These are phyloP conservation scores for Tupiocoris notatus DNA, from an alignment of 2,888 invertebrate species.

Conservation along the genomic window DNA sequence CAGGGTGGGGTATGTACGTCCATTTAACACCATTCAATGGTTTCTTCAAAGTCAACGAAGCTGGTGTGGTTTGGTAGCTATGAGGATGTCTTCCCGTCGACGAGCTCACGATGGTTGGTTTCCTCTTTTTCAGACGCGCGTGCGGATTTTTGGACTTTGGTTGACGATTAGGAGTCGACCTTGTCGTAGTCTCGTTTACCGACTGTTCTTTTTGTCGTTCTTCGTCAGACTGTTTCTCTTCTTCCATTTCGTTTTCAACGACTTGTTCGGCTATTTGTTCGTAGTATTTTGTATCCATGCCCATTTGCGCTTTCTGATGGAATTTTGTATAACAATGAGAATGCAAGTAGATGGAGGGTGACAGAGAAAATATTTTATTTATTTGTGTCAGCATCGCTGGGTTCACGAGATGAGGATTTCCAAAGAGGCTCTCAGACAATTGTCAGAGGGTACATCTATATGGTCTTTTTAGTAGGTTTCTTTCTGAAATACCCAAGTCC, in stretches of 20 bases:
- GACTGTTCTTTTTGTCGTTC: neutral
- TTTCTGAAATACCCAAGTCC: too few species aligned
- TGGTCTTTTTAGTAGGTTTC: too few species aligned
- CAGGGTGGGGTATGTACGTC: conserved; percentile 15
- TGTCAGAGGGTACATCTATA: too few species aligned
- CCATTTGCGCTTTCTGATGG: conserved; percentile 27
- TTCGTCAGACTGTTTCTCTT: neutral
- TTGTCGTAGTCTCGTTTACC: neutral
- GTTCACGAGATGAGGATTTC: too few species aligned
- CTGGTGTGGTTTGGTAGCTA: neutral
- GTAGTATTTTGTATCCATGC: conserved; percentile 39
- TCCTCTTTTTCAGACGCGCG: neutral
- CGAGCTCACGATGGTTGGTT: conserved; percentile 4
- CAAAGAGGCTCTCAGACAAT: too few species aligned
- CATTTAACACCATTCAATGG: conserved; percentile 20
- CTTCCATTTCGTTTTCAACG: conserved; percentile 36
- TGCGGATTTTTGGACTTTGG: neutral
- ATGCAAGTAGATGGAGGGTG: too few species aligned
- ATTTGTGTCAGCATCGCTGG: too few species aligned
- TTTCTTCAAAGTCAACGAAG: conserved; percentile 2
- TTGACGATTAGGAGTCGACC: too few species aligned
- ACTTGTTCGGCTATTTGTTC: conserved; percentile 46
- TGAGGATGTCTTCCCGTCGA: neutral
- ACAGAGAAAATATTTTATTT: too few species aligned
- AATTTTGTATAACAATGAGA: too few species aligned